These are phyloP conservation scores for Melieria omissa DNA, from an alignment of 2,888 invertebrate genomes.

Conservation along the genomic window DNA sequence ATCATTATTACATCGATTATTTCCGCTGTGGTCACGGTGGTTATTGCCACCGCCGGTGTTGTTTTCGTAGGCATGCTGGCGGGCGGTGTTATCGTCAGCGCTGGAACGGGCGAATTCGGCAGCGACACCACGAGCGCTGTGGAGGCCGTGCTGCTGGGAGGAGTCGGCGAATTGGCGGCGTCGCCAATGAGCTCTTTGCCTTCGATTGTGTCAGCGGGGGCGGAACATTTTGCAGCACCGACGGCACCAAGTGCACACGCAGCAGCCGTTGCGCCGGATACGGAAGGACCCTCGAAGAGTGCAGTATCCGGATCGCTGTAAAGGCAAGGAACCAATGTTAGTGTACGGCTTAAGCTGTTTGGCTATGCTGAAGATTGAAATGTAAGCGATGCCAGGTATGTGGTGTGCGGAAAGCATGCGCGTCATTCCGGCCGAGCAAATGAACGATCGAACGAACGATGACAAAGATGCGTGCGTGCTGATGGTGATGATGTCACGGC, in stretches of 20 bases:
- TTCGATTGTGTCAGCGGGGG: slow-evolving; percentile 18
- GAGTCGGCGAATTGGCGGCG: slow-evolving; percentile 31
- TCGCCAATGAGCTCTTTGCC: slow-evolving; percentile 7
- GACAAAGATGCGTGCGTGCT: no score
- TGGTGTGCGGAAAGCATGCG: no score
- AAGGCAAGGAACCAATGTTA: background rate
- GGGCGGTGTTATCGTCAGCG: slow-evolving; percentile 15
- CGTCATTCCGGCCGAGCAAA: no score
- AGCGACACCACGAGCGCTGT: slow-evolving; percentile 44
- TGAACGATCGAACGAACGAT: no score
- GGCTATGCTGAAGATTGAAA: no score
- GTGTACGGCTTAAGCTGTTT: background rate
- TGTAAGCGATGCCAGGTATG: no score
- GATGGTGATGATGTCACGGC: no score
- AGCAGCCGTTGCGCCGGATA: slow-evolving; percentile 41
- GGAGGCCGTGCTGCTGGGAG: slow-evolving; percentile 44
- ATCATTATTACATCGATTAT: slow-evolving; percentile 45
- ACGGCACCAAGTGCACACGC: slow-evolving; percentile 40
- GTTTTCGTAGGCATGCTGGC: slow-evolving; percentile 47
- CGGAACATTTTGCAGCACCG: slow-evolving; percentile 28
- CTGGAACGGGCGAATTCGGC: slow-evolving; percentile 35
- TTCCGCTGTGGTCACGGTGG: slow-evolving; percentile 49
- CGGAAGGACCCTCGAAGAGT: slow-evolving; percentile 48
- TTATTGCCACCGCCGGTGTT: slow-evolving; percentile 49
- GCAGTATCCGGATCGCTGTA: slow-evolving; percentile 40